Base-by-base conservation (phyloP, 2,113 vertebrate species). In the Dasyornis broadbenti region DNA sequence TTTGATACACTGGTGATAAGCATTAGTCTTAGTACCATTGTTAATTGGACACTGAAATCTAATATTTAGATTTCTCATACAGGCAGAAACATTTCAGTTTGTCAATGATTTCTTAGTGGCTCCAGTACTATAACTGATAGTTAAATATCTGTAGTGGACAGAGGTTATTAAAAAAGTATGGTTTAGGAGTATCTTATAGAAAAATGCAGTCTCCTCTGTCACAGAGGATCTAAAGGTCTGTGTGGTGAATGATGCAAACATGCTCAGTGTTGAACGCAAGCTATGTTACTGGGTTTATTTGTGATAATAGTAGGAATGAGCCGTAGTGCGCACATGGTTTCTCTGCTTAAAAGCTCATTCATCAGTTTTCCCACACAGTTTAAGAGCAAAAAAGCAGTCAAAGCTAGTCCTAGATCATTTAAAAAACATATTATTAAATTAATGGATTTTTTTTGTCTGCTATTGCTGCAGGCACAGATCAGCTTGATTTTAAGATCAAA, bases 301-400 rank as follows among this genome's bases (percentile, higher is more conserved):
- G 28, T 0, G 0, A 18, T 44, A 89, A 65, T 3, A 6, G 3
- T 39, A 86, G 13, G 20, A 40, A 42, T 2, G 20, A 61, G 28
- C 16, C 23, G 6, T 33, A 73, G 45, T 7, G 13, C 53, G 15
- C 8, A 11, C 6, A 10, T 0, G 0, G 5, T n/a, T 76, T 76
- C 40, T 77, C 63, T 77, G 5, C 14, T 56, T 56, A 28, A 50
- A 83, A 84, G 11, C 4, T 78, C 24, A n/a, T 68, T 86, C 60
- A 63, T 5, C 13, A 45, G 5, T 33, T 91, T 86, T 77, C 14
- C 9, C 15, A 23, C 26, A 49, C 6, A 52, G 20, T 49, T 70
- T 59, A 85, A 31, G 40, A 79, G 10, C 5, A 71, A 78, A 79
- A 79, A 90, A 56, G 2, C 5, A 52, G 39, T 16, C 10, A 64